Percentiles rank a stretch among this genome's conserved stretches.
Evolutionary conservation across 2,113 vertebrate genomes (phyloP).

Genomic region (Cavia porcellus): DNA sequence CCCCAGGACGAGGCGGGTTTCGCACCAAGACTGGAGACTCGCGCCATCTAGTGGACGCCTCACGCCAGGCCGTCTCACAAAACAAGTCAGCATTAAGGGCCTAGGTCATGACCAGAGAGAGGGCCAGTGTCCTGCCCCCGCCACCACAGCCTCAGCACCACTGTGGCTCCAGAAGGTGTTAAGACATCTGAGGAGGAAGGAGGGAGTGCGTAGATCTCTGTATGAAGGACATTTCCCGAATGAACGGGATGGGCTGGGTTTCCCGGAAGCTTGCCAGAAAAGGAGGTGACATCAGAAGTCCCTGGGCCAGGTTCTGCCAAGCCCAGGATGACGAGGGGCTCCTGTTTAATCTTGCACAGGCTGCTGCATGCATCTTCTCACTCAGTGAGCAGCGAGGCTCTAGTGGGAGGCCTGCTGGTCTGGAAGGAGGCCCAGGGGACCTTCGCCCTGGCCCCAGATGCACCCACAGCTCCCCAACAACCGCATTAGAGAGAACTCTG

Average conservation of each 20-base stretch:
- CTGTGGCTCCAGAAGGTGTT: neutral
- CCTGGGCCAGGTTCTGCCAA: neutral
- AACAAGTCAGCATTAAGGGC: rapidly evolving
- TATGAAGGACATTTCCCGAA: neutral
- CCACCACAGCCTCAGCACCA: neutral
- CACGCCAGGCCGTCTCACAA: rapidly evolving
- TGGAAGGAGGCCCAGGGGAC: too few relatives aligned
- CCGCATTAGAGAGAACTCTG: neutral
- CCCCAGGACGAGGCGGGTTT: neutral
- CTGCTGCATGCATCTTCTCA: neutral
- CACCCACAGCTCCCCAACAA: too few relatives aligned
- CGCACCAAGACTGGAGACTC: neutral
- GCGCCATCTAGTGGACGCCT: constrained; percentile 82
- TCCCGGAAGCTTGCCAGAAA: neutral
- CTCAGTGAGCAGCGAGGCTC: neutral
- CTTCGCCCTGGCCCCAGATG: neutral
- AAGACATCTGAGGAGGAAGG: neutral
- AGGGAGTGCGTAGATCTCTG: neutral
- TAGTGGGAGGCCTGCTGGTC: neutral
- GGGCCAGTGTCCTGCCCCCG: neutral
- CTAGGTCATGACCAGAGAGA: too few relatives aligned
- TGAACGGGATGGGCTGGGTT: neutral
- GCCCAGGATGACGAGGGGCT: neutral
- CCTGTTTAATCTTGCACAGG: neutral
- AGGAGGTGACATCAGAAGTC: neutral